Evolutionary conservation across 2,888 invertebrate genomes (phyloP), one percentile per base, ranked within the genome.

Genomic region (Drosophila meridiana): DNA sequence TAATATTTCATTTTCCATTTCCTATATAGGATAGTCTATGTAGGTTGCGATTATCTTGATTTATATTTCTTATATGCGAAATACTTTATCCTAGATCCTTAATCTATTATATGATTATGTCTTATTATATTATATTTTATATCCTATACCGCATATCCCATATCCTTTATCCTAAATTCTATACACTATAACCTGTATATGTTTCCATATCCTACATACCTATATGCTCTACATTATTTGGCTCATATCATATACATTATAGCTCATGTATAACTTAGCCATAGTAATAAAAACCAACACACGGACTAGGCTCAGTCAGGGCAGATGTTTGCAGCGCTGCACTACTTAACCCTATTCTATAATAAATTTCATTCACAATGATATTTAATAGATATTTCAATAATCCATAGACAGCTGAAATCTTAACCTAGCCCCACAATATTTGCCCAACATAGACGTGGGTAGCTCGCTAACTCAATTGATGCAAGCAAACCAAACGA

Each of bases 401-500:
- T 26, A 71, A 62, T 62, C 32, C 34, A 61, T 11, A 20, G 55
- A 34, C 84, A 84, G 85, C 84, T 84, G 87, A 66, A 72, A 78
- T 73, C 76, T 68, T 57, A 38, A 32, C 6, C 20, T 60, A 53
- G 60, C 78, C 78, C 70, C 73, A 56, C 68, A 82, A 69, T 72
- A 66, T 74, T 73, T 73, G 52, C 42, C 43, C 60, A 70, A 69
- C 9, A 57, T n/a, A 45, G 52, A 58, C 52, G 62, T 34, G 13
- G 69, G 32, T 48, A 20, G 32, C 40, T 53, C 38, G 40, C 53
- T 53, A 70, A 61, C 69, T 74, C 59, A 76, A 82, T 84, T 72
- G 75, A 66, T 61, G 48, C 70, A 72, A 73, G 55, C 47, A 70
- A 64, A 43, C 38, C 48, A 72, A 72, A 72, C 55, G 40, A 69